These are phyloP conservation scores for Benitochromis conjunctus DNA, from an alignment of 2,113 vertebrate genomes.

Conservation along the genomic window DNA sequence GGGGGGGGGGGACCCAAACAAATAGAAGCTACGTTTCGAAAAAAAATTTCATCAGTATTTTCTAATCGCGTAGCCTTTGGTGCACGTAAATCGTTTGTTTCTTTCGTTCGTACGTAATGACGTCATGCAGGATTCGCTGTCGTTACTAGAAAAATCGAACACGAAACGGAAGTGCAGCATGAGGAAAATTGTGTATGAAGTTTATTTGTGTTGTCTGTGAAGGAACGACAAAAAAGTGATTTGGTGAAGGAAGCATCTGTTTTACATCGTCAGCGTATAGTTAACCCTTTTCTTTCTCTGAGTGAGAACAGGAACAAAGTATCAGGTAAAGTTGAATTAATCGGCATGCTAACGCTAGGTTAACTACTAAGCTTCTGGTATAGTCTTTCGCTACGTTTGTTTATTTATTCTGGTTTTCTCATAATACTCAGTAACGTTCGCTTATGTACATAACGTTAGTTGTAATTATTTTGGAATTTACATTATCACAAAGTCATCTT, in stretches of 20 bases:
- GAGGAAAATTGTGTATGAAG: background rate
- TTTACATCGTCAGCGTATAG: background rate
- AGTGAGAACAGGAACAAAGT: slow-evolving; percentile 13
- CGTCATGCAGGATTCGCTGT: background rate
- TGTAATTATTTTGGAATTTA: background rate
- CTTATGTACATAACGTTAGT: background rate
- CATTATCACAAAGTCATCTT: background rate
- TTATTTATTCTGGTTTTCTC: background rate
- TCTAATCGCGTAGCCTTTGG: background rate
- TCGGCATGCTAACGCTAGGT: slow-evolving; percentile 25
- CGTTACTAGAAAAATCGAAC: slow-evolving; percentile 36
- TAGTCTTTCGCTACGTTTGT: background rate
- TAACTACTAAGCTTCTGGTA: background rate
- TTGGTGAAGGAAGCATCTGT: background rate
- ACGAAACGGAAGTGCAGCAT: slow-evolving; percentile 37
- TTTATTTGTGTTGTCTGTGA: background rate
- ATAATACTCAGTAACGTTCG: too few species aligned
- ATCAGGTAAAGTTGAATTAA: slow-evolving; percentile 32
- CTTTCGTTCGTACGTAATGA: background rate
- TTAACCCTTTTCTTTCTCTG: background rate
- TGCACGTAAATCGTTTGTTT: background rate
- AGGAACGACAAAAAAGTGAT: background rate
- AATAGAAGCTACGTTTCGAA: background rate
- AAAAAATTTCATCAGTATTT: background rate
- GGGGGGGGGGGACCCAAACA: background rate